Evolutionary conservation across 2,113 vertebrate species (phyloP), one percentile per base, ranked within the genome.

Genomic region (Anarrhichthys ocellatus): DNA sequence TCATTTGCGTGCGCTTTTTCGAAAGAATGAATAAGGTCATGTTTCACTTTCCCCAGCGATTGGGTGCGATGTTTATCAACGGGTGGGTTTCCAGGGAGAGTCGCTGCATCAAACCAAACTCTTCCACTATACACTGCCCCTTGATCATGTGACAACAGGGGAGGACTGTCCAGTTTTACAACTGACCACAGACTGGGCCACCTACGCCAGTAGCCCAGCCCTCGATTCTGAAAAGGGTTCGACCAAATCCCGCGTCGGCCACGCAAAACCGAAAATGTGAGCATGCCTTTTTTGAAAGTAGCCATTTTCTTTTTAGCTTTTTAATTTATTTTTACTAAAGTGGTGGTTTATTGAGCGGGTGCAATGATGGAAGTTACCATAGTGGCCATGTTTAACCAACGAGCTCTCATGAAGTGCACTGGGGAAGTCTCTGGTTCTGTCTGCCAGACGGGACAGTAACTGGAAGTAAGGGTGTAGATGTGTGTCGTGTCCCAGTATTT

Each of bases 251-350:
- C 79, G 78, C 85, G 36, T 80, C 18, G 24, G 73, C 81, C 76
- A 76, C 62, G 44, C 5, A 59, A 15, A 63, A 70, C 81, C 82
- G 65, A 78, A 83, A 73, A 84, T 70, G 70, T 82, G 75, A 87
- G 85, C 80, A 88, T 89, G 90, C 90, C 91, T 93, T 91, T 64
- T 64, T 85, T 86, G 48, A 82, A 81, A 91, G 86, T 83, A 88
- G 84, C 79, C 71, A 75, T 87, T 86, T 82, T 73, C 73, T 82
- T 83, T 69, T 76, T 76, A 10, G 17, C 36, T 42, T 40, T 58
- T 68, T 10, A 1, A 4, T 48, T 89, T 46, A n/a, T 88, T 87
- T 86, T 84, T 73, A 72, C 58, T 44, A 32, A 38, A 24, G 40
- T 61, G 73, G 56, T 81, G 77, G 64, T 88, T 67, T 74, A 58